phyloP scores from a whole-genome alignment of 1,140 invertebrate genomes.

The Oryctes rhinoceros region DNA sequence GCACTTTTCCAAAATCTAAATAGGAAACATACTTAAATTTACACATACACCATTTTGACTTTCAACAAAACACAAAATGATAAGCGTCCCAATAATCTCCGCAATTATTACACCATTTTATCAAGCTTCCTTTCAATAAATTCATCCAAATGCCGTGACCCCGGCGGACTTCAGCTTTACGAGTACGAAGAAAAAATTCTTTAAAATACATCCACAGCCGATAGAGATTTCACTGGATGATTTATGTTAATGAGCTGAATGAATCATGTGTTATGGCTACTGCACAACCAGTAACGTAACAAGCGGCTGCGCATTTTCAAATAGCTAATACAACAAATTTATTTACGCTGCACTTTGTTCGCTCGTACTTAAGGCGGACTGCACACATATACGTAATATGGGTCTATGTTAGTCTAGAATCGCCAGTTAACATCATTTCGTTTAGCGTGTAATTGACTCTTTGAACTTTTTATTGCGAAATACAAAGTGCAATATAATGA shows the following conservation, averaged over 20 bases:
- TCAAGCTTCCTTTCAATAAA: conserved; percentile 28
- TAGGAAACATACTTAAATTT: no score
- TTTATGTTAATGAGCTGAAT: conserved; percentile 21
- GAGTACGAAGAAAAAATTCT: conserved; percentile 12
- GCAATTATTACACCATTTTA: neutral
- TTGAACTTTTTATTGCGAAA: conserved; percentile 7
- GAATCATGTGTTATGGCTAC: conserved; percentile 37
- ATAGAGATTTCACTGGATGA: conserved; percentile 7
- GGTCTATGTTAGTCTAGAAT: neutral
- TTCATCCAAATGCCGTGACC: neutral
- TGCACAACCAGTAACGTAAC: conserved; percentile 25
- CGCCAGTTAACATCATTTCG: neutral
- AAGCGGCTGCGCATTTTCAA: conserved; percentile 12
- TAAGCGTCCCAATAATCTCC: no score
- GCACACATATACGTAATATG: no score
- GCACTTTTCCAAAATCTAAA: no score
- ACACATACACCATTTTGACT: no score
- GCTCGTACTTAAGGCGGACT: neutral
- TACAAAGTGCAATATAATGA: no score
- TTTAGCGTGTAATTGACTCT: conserved; percentile 2
- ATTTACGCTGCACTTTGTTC: conserved; percentile 13
- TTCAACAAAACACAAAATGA: no score
- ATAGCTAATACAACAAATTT: neutral
- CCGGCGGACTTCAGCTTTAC: neutral
- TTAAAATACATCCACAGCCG: neutral